A percentile compares a stretch with the other conserved stretches of the same genome.
Evolutionary conservation across 2,113 vertebrate genomes (phyloP).

Genomic region (Brachyhypopomus occidentalis): DNA sequence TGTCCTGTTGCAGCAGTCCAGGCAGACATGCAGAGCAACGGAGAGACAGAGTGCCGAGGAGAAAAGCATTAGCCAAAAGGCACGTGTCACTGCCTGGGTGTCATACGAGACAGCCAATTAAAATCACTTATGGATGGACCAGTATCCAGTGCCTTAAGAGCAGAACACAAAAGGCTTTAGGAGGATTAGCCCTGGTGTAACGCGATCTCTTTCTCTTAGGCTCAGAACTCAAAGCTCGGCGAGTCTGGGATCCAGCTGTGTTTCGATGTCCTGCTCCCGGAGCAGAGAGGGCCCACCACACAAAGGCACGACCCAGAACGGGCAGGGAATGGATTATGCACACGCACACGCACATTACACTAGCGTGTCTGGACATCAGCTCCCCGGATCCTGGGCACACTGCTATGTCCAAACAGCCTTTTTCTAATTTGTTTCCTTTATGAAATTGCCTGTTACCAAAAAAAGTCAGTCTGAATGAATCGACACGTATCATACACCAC

Average conservation of each 20-base stretch:
- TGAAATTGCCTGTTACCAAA: too few species aligned
- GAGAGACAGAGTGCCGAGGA: slow-evolving; percentile 16
- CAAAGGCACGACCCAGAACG: slow-evolving; percentile 3
- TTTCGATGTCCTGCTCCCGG: slow-evolving; percentile 39
- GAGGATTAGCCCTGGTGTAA: slow-evolving; percentile 75
- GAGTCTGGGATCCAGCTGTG: slow-evolving; percentile 43
- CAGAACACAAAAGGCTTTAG: slow-evolving; percentile 74
- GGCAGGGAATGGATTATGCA: background rate
- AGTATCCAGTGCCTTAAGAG: slow-evolving; percentile 74
- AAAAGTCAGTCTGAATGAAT: background rate
- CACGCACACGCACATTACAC: background rate
- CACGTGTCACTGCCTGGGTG: slow-evolving; percentile 59
- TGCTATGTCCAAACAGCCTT: too few species aligned
- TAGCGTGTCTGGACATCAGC: background rate
- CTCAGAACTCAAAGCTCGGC: slow-evolving; percentile 54
- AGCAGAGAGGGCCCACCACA: slow-evolving; percentile 12
- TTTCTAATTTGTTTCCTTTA: too few species aligned
- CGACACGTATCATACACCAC: background rate
- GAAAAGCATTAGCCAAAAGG: slow-evolving; percentile 66
- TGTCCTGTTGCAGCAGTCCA: slow-evolving; percentile 69
- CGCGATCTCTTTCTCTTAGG: slow-evolving; percentile 72
- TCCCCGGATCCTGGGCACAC: background rate
- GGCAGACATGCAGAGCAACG: slow-evolving; percentile 55
- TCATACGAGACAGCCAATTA: slow-evolving; percentile 79
- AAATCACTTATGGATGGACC: slow-evolving; percentile 76